Conservation (phyloP, 2,797 vertebrate genomes). For the Emydoidea blandingii region DNA sequence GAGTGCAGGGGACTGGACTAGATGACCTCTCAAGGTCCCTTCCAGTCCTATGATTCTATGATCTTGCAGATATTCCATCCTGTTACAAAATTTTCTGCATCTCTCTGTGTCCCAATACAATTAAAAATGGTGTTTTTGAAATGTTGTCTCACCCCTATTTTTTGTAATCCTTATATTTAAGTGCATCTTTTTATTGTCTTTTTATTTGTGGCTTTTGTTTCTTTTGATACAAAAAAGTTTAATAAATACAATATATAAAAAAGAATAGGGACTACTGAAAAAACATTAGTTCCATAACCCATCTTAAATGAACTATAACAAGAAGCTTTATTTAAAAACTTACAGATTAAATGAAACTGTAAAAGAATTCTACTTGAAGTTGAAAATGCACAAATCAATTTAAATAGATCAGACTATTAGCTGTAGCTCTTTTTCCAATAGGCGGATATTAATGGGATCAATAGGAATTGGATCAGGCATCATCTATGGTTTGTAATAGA, state of each 20-base stretch:
- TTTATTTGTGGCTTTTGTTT: neutral
- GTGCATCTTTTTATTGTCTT: neutral
- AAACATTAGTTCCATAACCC: rapidly evolving
- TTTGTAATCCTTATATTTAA: neutral
- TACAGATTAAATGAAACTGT: neutral
- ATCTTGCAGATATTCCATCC: neutral
- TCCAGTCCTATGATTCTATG: too few relatives aligned
- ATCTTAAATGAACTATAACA: neutral
- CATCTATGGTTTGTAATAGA: too few relatives aligned
- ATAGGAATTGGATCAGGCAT: too few relatives aligned
- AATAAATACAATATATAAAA: neutral
- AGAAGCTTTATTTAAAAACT: neutral
- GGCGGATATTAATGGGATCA: too few relatives aligned
- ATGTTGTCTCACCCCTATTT: neutral
- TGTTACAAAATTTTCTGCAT: neutral
- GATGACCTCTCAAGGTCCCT: too few relatives aligned
- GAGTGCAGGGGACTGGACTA: too few relatives aligned
- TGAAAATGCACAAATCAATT: neutral
- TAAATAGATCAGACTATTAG: neutral
- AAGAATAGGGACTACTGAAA: neutral
- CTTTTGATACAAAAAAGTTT: neutral
- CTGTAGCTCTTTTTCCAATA: neutral
- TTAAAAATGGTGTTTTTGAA: neutral
- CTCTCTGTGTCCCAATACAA: neutral
- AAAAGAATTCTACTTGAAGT: neutral